Evolutionary conservation across 2,797 vertebrate species (phyloP).

Genomic region (Hephaestus fuliginosus): DNA sequence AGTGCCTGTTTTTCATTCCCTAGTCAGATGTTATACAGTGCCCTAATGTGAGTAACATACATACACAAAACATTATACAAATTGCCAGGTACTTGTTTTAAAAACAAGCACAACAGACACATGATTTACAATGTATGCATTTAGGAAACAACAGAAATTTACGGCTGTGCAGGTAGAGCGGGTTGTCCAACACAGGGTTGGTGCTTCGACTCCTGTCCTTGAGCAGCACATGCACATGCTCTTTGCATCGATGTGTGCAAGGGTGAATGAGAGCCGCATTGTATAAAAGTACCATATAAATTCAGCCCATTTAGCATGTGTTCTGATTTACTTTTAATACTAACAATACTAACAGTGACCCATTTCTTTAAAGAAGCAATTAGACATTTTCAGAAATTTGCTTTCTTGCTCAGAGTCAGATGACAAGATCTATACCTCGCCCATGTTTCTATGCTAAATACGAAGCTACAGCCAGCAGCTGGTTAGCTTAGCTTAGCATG

Average conservation of each 20-base stretch:
- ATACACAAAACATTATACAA: background rate
- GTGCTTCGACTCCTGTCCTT: conserved; percentile 14
- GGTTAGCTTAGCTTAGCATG: too few species aligned
- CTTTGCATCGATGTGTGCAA: background rate
- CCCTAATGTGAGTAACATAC: background rate
- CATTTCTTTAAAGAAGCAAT: background rate
- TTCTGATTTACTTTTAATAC: background rate
- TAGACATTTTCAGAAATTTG: background rate
- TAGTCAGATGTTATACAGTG: background rate
- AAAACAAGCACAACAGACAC: background rate
- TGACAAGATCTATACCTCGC: background rate
- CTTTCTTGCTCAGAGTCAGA: too few species aligned
- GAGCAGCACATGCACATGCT: conserved; percentile 6
- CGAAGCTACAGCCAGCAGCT: too few species aligned
- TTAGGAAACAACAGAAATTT: background rate
- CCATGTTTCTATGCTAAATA: background rate
- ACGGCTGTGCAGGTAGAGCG: conserved; percentile 1
- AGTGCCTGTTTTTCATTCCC: too few species aligned
- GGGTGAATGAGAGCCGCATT: background rate
- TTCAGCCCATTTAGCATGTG: background rate
- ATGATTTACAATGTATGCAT: background rate
- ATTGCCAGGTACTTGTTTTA: background rate
- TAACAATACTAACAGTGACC: background rate
- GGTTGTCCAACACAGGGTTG: conserved; percentile 11
- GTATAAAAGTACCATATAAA: background rate